Evolutionary conservation across 1,140 invertebrate species (phyloP).

Genomic region (Lamellibrachia luymesi): DNA sequence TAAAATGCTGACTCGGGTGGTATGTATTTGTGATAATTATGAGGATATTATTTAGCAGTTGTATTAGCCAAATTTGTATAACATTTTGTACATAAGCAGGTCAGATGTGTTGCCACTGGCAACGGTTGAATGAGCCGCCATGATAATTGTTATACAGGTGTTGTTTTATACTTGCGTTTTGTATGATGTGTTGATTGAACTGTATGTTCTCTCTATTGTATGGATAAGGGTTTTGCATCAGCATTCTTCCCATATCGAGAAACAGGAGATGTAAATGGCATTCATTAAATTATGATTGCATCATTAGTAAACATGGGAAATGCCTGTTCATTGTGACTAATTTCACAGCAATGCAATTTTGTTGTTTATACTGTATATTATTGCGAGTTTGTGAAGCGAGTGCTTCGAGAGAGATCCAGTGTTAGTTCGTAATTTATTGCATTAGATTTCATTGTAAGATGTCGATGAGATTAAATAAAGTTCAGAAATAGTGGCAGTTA

Average conservation of each 20-base stretch:
- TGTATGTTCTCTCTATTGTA: background rate
- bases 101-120: background rate
- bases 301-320: background rate
- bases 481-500: background rate
- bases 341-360: background rate
- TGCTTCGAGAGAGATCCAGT: background rate
- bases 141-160: background rate
- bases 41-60: constrained; percentile 1
- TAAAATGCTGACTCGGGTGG: background rate
- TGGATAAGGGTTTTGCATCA: background rate
- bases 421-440: background rate
- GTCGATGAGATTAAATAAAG: background rate
- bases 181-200: background rate
- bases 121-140: background rate
- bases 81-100: background rate
- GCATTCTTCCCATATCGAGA: background rate
- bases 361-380: background rate
- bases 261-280: background rate
- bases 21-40: background rate
- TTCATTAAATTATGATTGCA: no score
- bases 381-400: background rate
- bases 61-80: background rate
- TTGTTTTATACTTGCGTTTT: constrained; percentile 2
- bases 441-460: background rate
- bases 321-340: background rate